A percentile compares a stretch with the other conserved stretches of the same genome.
Evolutionary conservation across 2,888 invertebrate species (phyloP).

Genomic region (Anoplius nigerrimus): DNA sequence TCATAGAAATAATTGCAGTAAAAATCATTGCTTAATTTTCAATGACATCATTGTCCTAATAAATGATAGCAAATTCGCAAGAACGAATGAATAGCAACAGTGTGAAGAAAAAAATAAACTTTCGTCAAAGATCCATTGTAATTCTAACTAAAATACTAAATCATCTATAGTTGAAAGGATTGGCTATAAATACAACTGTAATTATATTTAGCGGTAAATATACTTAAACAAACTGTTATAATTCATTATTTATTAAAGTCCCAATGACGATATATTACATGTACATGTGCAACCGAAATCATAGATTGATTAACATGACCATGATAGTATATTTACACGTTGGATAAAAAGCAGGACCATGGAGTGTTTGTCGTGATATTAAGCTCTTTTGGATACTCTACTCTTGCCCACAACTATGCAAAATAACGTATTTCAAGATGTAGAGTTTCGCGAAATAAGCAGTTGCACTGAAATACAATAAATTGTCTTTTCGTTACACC

Average conservation of each 20-base stretch:
- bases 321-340: slow-evolving; percentile 25
- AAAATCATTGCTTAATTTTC: too few relatives aligned
- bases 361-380: slow-evolving; percentile 9
- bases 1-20: slow-evolving; percentile 5
- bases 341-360: slow-evolving; percentile 18
- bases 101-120: too few relatives aligned
- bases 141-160: too few relatives aligned
- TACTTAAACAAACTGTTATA: neutral
- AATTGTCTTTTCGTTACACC: slow-evolving; percentile 9
- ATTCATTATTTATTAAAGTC: slow-evolving; percentile 18
- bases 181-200: too few relatives aligned
- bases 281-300: slow-evolving; percentile 26
- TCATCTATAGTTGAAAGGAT: too few relatives aligned
- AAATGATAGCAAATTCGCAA: too few relatives aligned
- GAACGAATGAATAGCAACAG: too few relatives aligned
- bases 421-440: neutral
- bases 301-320: slow-evolving; percentile 9
- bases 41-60: too few relatives aligned
- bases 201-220: slow-evolving; percentile 6
- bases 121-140: too few relatives aligned
- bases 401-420: neutral
- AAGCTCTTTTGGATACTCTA: slow-evolving; percentile 3
- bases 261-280: slow-evolving; percentile 29
- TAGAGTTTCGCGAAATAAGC: neutral
- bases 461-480: slow-evolving; percentile 5